Evolutionary conservation across 2,797 vertebrate genomes (phyloP).

Genomic region (Rhinoraja longicauda): DNA sequence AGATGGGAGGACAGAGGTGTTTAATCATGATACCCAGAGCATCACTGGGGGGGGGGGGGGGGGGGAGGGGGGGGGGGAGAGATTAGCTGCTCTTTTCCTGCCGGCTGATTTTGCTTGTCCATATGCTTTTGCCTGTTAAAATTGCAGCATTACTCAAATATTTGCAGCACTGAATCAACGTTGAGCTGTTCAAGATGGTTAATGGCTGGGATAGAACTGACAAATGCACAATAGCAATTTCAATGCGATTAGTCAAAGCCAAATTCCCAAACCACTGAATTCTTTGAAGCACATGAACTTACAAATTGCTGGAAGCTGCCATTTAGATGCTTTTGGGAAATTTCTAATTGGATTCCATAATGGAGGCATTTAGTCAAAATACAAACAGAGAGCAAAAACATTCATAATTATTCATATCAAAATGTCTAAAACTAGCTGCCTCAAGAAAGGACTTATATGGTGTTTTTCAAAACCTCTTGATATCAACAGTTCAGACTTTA

Average conservation of each 20-base stretch:
- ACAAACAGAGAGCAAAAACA: neutral
- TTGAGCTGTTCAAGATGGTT: neutral
- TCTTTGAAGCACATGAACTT: neutral
- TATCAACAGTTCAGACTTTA: neutral
- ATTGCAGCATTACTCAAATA: neutral
- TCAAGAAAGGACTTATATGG: neutral
- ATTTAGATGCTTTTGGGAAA: neutral
- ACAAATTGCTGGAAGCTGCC: neutral
- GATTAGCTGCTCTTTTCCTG: neutral
- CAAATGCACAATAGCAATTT: neutral
- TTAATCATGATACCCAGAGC: neutral
- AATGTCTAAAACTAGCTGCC: neutral
- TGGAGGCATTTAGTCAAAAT: neutral
- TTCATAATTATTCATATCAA: neutral
- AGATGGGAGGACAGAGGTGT: neutral
- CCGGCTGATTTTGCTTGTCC: neutral
- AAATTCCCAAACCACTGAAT: neutral
- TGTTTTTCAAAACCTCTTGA: neutral
- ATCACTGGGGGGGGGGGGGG: neutral
- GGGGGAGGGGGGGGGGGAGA: neutral
- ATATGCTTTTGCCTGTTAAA: neutral
- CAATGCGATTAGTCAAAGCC: neutral
- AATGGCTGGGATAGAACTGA: neutral
- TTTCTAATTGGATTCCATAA: neutral
- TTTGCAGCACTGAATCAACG: neutral